These are phyloP conservation scores for Agrotis puta DNA, from an alignment of 2,888 invertebrate species.

Conservation along the genomic window DNA sequence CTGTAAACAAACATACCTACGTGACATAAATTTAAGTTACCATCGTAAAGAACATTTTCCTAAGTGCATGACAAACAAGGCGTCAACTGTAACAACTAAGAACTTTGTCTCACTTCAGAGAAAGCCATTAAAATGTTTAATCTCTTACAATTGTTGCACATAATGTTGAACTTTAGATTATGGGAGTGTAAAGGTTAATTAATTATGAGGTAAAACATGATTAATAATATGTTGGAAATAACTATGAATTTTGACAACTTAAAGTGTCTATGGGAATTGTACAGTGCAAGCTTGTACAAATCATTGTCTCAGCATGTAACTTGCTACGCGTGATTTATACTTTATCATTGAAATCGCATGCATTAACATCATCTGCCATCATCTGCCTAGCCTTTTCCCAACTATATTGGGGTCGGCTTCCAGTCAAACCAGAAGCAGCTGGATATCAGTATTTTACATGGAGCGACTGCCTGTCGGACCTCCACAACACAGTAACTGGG, in stretches of 20 bases:
- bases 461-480: no score
- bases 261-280: background rate
- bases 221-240: background rate
- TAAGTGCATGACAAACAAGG: conserved; percentile 22
- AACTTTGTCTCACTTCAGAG: background rate
- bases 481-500: no score
- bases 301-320: no score
- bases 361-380: no score
- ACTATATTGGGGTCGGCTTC: no score
- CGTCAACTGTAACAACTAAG: background rate
- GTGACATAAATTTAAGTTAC: conserved; percentile 13
- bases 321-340: no score
- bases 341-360: no score
- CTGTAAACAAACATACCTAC: conserved; percentile 9
- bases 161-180: conserved; percentile 1
- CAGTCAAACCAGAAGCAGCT: no score
- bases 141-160: conserved; percentile 13
- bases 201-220: background rate
- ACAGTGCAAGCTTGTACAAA: no score
- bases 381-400: no score
- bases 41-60: background rate
- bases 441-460: no score
- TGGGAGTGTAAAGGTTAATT: background rate
- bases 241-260: background rate
- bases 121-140: conserved; percentile 30